Base-by-base conservation (phyloP, 2,797 vertebrate genomes). In the Staurois parvus region DNA sequence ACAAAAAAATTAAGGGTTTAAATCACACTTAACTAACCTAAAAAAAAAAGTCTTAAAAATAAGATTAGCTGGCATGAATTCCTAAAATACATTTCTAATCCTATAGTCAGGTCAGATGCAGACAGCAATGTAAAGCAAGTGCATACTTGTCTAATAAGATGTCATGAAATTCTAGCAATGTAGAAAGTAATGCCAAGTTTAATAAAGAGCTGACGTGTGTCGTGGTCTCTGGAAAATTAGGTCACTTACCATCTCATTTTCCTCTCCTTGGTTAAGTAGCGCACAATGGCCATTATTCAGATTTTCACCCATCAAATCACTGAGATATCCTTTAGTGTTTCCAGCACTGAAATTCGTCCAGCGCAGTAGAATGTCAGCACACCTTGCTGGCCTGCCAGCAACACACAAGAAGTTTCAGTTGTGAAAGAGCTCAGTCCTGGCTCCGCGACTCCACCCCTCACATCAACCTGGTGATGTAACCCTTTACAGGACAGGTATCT, bases 221-320 rank as follows among this genome's bases (percentile, higher is more conserved):
- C 37, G 37, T 37, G 8, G 15, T 4, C 10, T 66, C 28, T 13
- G 26, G 26, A 66, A 67, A 59, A 59, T 21, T 7, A 87, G 28
- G 56, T 62, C 64, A 89, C 94, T 94, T 91, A 95, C 95, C 94
- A 94, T 93, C 86, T 95, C 94, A 79, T 94, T 93, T 79, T 95
- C 94, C 72, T 95, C 91, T 87, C 93, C 94, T 88, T 92, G 88
- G 85, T 93, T 94, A 90, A 95, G 93, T 73, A 92, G 84, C 73
- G 91, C 92, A 30, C 89, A 91, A 70, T 94, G 92, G 70, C 64
- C 89, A 84, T 88, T 88, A 70, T 87, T 89, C 84, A 85, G 80
- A 45, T 64, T 79, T 75, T 90, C 87, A 84, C 88, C 92, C 93
- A 94, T 93, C 84, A 86, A 59, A 85, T 83, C 37, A 29, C 19